phyloP scores from a whole-genome alignment of 2,113 vertebrate genomes.

The Bettongia penicillata region DNA sequence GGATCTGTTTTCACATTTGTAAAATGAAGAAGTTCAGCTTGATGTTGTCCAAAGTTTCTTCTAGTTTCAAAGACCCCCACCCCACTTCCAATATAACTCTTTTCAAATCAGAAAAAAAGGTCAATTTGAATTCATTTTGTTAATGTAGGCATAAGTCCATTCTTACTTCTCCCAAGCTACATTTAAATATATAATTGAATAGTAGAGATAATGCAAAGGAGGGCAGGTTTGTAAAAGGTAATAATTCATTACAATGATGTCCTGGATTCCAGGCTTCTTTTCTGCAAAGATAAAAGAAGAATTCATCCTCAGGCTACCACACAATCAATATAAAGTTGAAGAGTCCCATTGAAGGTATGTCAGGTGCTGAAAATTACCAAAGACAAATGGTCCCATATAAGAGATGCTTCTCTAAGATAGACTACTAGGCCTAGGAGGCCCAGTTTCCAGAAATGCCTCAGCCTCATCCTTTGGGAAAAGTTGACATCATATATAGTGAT shows the following conservation, averaged over 20 bases:
- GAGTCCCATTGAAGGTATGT: conserved; percentile 58
- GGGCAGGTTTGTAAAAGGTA: conserved; percentile 17
- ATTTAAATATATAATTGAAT: conserved; percentile 38
- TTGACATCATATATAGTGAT: conserved; percentile 25
- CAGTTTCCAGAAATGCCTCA: conserved; percentile 26
- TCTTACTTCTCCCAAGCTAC: background rate
- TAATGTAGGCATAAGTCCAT: background rate
- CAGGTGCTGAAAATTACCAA: conserved; percentile 48
- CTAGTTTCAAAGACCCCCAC: background rate
- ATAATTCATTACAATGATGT: conserved; percentile 1
- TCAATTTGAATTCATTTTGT: background rate
- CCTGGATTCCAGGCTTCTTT: conserved; percentile 19
- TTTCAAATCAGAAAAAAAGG: background rate
- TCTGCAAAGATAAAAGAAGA: conserved; percentile 9
- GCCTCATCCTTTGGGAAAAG: conserved; percentile 26
- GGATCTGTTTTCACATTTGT: background rate
- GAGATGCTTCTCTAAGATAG: conserved; percentile 29
- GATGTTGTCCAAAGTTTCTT: background rate
- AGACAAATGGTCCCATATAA: conserved; percentile 18
- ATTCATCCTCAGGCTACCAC: background rate
- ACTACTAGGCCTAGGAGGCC: background rate
- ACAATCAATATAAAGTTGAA: conserved; percentile 36
- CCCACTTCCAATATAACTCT: conserved; percentile 27
- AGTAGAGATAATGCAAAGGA: conserved; percentile 39
- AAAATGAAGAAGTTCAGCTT: background rate